A percentile compares a stretch with the other conserved stretches of the same genome.
Evolutionary conservation across 1,140 invertebrate genomes (phyloP).

Genomic region (Leptopilina boulardi): DNA sequence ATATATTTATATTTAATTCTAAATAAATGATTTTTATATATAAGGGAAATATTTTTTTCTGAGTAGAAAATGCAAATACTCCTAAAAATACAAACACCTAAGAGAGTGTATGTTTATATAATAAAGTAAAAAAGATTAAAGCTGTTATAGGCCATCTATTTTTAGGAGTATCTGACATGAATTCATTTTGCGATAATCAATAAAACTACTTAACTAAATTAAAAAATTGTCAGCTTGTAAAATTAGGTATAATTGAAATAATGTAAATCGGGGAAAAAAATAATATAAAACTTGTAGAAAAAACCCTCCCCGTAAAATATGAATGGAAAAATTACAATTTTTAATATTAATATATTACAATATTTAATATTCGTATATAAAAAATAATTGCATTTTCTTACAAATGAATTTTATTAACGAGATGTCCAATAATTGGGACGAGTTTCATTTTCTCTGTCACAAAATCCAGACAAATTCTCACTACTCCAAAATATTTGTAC

Average conservation of each 20-base stretch:
- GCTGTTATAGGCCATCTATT: constrained; percentile 31
- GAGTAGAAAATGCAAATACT: not conserved
- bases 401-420: constrained; percentile 46
- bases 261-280: too few species aligned
- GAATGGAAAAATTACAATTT: too few species aligned
- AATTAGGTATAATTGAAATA: too few species aligned
- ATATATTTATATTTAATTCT: too few species aligned
- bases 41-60: not conserved
- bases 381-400: too few species aligned
- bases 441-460: constrained; percentile 56
- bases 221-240: too few species aligned
- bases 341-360: too few species aligned
- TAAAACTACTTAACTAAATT: not conserved
- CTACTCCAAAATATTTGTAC: constrained; percentile 61
- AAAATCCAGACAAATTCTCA: constrained; percentile 59
- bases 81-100: constrained; percentile 36
- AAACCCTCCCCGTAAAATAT: too few species aligned
- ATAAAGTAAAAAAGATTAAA: constrained; percentile 36
- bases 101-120: constrained; percentile 2
- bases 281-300: too few species aligned
- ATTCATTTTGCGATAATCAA: constrained; percentile 7
- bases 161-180: constrained; percentile 32
- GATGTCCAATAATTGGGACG: constrained; percentile 55
- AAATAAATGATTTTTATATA: not conserved
- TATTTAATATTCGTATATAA: too few species aligned